Conservation (phyloP, 2,113 vertebrate species). For the Brachyhypopomus gauderio region DNA sequence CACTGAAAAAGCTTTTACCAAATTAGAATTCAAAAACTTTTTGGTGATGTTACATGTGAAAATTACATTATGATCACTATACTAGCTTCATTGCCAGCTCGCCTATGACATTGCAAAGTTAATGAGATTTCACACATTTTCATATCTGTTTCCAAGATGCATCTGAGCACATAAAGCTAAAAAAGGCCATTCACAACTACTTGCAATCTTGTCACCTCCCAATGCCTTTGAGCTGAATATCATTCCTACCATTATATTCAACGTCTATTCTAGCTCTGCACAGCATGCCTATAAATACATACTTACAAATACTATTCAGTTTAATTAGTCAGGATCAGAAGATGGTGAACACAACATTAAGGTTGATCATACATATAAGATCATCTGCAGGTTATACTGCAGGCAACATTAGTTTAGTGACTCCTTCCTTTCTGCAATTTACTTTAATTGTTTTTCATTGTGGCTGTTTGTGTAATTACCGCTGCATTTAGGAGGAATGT, state of each 20-base stretch:
- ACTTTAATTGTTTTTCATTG: not conserved
- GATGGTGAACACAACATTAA: not conserved
- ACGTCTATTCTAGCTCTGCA: not conserved
- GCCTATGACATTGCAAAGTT: not conserved
- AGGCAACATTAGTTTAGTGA: not conserved
- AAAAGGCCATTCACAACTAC: not conserved
- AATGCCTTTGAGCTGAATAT: not conserved
- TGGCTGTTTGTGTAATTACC: slow-evolving; percentile 6
- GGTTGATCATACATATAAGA: not conserved
- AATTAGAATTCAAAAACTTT: too few relatives aligned
- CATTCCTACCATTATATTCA: not conserved
- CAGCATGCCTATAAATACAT: not conserved
- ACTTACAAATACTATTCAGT: not conserved
- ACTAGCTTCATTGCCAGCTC: not conserved
- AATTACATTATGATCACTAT: not conserved
- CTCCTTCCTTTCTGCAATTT: not conserved
- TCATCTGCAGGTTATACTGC: not conserved
- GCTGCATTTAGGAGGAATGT: not conserved
- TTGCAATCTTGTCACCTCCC: not conserved
- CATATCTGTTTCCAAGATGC: slow-evolving; percentile 1
- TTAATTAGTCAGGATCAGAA: slow-evolving; percentile 2
- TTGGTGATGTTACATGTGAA: not conserved
- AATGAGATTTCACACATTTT: slow-evolving; percentile 7
- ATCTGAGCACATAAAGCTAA: not conserved
- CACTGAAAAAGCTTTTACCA: not conserved